Base-by-base conservation (phyloP, 2,113 vertebrate genomes). In the Dunckerocampus dactyliophorus region DNA sequence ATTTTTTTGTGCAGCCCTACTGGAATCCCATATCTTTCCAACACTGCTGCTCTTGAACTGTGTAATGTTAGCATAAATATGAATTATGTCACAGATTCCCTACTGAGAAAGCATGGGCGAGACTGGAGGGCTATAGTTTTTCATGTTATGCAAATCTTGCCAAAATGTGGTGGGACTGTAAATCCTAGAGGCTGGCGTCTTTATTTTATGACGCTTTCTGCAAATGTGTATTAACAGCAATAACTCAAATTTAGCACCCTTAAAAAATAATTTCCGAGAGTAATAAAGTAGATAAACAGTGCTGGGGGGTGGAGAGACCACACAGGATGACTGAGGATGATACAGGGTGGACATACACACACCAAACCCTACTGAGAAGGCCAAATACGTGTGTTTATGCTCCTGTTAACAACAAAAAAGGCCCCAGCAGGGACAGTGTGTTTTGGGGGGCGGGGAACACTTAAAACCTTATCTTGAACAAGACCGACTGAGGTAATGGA, bases 401-500 rank as follows among this genome's bases (percentile, higher is more conserved):
- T 69, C 42, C 14, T 75, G 68, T 31, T 79, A 71, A 82, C 75
- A 79, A 75, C 79, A 77, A 37, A 57, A 4, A 50, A 63, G 67
- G 61, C 56, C 77, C 77, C 72, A 47, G 6, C 21, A 16, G 75
- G 65, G 73, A 77, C 24, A 57, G 56, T 59, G 48, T 69, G 56
- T 65, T 63, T 50, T 15, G 39, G 39, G 34, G 31, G 54, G 58
- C n/a, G 55, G 71, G 66, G 57, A 53, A 48, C 55, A 13, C 60
- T 69, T 61, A 62, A 49, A 61, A 64, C 71, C 75, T 79, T 84
- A 80, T 85, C 83, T 47, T 20, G 51, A 67, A 69, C 57, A 66
- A 72, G 71, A 67, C 72, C 72, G 74, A 81, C 73, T 74, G 71
- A 53, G 64, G 76, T 77, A 77, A 87, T 74, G 79, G 76, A 84